phyloP scores from a whole-genome alignment of 2,797 vertebrate species.

The Protonibea diacanthus region DNA sequence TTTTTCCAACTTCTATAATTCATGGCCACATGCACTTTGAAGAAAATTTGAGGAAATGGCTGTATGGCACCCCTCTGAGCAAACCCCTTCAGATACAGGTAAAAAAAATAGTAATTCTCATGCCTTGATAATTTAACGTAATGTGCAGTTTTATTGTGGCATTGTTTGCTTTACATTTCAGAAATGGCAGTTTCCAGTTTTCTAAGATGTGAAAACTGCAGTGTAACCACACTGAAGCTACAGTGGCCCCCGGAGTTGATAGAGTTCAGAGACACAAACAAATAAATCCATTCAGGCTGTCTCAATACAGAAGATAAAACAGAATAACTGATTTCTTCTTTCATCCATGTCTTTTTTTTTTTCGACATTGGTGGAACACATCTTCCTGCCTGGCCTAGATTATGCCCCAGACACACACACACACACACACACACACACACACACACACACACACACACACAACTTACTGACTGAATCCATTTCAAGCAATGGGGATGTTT shows the following conservation, averaged over 20 bases:
- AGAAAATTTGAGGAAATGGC: no score
- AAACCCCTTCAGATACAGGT: background rate
- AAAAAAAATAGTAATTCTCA: no score
- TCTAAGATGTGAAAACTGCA: background rate
- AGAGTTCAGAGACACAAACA: conserved; percentile 19
- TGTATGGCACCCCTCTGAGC: background rate
- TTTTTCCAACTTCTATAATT: background rate
- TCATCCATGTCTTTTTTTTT: conserved; percentile 4
- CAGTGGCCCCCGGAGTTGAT: background rate
- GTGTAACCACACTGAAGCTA: background rate
- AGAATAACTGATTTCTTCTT: conserved; percentile 17
- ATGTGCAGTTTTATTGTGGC: background rate
- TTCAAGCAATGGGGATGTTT: background rate
- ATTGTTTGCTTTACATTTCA: background rate
- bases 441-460: background rate
- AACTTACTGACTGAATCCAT: background rate
- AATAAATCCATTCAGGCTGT: conserved; percentile 14
- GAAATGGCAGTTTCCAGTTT: conserved; percentile 1
- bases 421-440: background rate
- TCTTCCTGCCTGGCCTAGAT: background rate
- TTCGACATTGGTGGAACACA: conserved; percentile 6
- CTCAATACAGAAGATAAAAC: conserved; percentile 16
- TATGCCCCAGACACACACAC: background rate
- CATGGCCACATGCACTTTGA: no score
- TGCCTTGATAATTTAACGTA: background rate